Conservation (phyloP, 2,888 invertebrate genomes). For the Leptogaster cylindrica region DNA sequence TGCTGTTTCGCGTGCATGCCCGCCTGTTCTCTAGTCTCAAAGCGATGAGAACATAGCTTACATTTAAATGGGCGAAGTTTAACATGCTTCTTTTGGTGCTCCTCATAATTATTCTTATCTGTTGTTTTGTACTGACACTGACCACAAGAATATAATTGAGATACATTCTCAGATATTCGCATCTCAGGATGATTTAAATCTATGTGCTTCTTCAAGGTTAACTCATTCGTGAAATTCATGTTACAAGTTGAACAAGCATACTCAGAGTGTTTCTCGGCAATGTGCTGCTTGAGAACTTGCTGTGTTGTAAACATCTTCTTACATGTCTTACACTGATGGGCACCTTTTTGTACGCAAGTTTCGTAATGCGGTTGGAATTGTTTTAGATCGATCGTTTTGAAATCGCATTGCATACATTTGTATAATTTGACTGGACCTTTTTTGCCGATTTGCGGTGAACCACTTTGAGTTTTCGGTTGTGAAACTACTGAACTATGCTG, state of each 20-base stretch:
- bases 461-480: conserved; percentile 52
- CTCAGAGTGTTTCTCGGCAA: conserved; percentile 58
- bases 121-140: conserved; percentile 61
- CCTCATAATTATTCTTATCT: conserved; percentile 59
- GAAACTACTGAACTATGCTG: conserved; percentile 52
- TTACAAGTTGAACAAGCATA: conserved; percentile 58
- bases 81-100: conserved; percentile 60
- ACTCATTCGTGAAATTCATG: conserved; percentile 59
- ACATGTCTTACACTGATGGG: conserved; percentile 57
- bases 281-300: conserved; percentile 60
- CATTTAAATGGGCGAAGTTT: conserved; percentile 63
- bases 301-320: conserved; percentile 60
- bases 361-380: conserved; percentile 61
- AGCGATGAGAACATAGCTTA: conserved; percentile 61
- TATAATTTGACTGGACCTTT: conserved; percentile 59
- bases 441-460: conserved; percentile 51
- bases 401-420: conserved; percentile 62
- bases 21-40: conserved; percentile 61
- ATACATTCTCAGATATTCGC: conserved; percentile 44
- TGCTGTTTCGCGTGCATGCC: conserved; percentile 62
- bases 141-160: conserved; percentile 57
- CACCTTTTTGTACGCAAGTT: conserved; percentile 60
- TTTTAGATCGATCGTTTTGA: conserved; percentile 61
- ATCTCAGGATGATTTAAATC: conserved; percentile 56
- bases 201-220: conserved; percentile 60